Percentiles rank a stretch among this genome's conserved stretches.
phyloP scores from a whole-genome alignment of 2,113 vertebrate species.

The Pogona vitticeps region DNA sequence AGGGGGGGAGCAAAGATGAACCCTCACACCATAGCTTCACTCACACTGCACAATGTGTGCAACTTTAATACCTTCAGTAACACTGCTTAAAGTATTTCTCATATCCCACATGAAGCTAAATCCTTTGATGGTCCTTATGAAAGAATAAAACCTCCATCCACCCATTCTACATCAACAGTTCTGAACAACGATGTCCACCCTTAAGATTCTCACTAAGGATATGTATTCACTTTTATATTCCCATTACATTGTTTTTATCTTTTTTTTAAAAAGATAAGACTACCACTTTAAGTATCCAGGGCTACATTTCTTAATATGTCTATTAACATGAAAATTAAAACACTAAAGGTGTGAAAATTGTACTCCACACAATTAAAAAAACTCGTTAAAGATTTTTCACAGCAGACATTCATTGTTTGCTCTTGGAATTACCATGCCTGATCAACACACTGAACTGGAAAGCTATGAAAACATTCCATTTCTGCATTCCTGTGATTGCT shows the following conservation, averaged over 20 bases:
- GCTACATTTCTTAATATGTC: not conserved
- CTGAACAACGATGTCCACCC: not conserved
- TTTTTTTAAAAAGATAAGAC: no score
- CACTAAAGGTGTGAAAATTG: not conserved
- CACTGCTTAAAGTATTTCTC: not conserved
- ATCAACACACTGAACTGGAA: slow-evolving; percentile 65
- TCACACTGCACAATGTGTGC: not conserved
- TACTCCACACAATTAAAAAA: slow-evolving; percentile 31
- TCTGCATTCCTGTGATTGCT: slow-evolving; percentile 68
- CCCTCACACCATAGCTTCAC: not conserved
- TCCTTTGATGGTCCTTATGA: no score
- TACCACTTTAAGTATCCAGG: not conserved
- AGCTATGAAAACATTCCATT: slow-evolving; percentile 63
- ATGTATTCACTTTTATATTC: not conserved
- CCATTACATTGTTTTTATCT: not conserved
- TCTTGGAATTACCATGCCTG: slow-evolving; percentile 71
- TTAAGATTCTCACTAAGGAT: not conserved
- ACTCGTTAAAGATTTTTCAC: slow-evolving; percentile 34
- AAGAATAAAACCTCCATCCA: not conserved
- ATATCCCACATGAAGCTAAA: not conserved
- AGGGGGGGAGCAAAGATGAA: no score
- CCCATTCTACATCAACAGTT: not conserved
- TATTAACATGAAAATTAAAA: slow-evolving; percentile 15
- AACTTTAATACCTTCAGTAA: not conserved
- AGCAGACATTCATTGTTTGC: slow-evolving; percentile 48